Percentiles rank a stretch among this genome's conserved stretches.
These are phyloP conservation scores for Psittacula derbiana DNA, from an alignment of 2,797 vertebrate species.

Conservation along the genomic window DNA sequence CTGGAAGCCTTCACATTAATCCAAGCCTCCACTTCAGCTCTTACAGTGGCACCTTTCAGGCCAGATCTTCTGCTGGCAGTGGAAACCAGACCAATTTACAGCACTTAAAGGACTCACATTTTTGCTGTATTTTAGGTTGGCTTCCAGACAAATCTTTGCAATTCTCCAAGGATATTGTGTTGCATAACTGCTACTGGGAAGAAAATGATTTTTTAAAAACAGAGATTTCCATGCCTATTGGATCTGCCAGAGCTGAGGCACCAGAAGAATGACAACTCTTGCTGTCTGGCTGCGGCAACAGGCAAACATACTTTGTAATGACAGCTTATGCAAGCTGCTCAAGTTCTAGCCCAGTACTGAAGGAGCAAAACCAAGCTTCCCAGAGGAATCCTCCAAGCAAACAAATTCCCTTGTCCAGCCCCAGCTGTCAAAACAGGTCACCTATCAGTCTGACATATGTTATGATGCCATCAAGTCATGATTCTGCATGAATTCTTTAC, in stretches of 20 bases:
- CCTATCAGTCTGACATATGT: background rate
- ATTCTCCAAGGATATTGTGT: background rate
- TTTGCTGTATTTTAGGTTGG: background rate
- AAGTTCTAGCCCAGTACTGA: background rate
- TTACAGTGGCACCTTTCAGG: background rate
- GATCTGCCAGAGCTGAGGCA: background rate
- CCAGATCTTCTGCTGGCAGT: background rate
- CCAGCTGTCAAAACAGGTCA: constrained; percentile 58
- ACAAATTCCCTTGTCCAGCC: constrained; percentile 18
- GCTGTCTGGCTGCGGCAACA: background rate
- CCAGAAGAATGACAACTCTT: background rate
- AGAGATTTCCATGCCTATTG: background rate
- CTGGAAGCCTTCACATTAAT: background rate
- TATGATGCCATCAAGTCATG: background rate
- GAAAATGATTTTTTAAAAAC: background rate
- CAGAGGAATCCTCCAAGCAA: constrained; percentile 52
- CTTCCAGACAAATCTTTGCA: background rate
- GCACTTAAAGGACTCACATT: background rate
- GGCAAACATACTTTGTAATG: background rate
- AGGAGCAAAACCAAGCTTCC: constrained; percentile 50
- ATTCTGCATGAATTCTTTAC: background rate
- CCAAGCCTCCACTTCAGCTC: background rate
- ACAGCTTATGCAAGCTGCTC: constrained; percentile 4
- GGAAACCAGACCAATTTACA: background rate
- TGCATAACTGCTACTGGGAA: background rate